Evolutionary conservation across 2,888 invertebrate genomes (phyloP).

Genomic region (Tryphoninae sp.): DNA sequence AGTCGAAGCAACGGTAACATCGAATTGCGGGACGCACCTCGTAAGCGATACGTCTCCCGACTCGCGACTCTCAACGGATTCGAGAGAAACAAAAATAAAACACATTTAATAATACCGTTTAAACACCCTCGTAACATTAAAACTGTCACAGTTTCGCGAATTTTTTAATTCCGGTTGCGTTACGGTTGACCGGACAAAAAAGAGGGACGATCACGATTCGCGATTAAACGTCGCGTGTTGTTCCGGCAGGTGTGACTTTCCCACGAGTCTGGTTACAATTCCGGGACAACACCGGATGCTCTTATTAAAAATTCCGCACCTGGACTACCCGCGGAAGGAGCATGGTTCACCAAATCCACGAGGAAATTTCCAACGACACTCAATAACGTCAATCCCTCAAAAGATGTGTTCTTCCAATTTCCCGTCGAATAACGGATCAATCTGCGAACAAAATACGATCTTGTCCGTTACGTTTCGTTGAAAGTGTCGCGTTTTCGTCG

Average conservation of each 20-base stretch:
- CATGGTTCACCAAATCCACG: background rate
- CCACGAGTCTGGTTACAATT: conserved; percentile 10
- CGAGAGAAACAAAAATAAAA: background rate
- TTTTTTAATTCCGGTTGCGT: too few species aligned
- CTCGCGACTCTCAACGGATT: conserved; percentile 31
- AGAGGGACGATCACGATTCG: conserved; percentile 1
- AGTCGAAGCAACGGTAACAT: conserved; percentile 78
- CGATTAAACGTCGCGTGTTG: conserved; percentile 39
- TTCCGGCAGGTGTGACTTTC: conserved; percentile 5
- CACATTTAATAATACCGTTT: background rate
- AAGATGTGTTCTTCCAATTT: background rate
- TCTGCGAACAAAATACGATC: background rate
- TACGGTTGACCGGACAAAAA: background rate
- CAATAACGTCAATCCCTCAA: background rate
- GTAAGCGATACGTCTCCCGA: conserved; percentile 45
- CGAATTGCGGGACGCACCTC: conserved; percentile 68
- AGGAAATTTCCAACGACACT: background rate
- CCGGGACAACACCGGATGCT: conserved; percentile 1
- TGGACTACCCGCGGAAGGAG: conserved; percentile 17
- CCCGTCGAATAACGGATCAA: background rate
- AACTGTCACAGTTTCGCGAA: too few species aligned
- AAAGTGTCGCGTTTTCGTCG: background rate
- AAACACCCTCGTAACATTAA: too few species aligned
- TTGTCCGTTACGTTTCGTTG: background rate
- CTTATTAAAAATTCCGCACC: conserved; percentile 7